Evolutionary conservation across 64 coral and sea anemone genomes (phyloP).

Genomic region (Platygyra sinensis): DNA sequence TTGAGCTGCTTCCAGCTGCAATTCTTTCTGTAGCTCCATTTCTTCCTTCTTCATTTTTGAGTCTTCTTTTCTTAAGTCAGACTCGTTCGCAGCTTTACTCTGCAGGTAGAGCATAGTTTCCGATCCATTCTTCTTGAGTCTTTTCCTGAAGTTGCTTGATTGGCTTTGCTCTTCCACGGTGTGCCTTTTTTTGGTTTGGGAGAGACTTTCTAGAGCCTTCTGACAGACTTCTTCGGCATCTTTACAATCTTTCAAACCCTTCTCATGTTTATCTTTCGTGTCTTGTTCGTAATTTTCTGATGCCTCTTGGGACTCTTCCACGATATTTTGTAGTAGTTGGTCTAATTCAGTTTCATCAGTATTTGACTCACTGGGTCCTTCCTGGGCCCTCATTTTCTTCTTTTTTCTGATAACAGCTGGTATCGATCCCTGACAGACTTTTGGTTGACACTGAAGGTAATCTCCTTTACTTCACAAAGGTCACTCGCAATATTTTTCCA

Average conservation of each 20-base stretch:
- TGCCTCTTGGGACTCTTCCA: conserved; percentile 45
- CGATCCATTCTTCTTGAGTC: conserved; percentile 32
- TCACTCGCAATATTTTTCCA: conserved; percentile 56
- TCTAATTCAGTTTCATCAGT: conserved; percentile 32
- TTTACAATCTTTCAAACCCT: conserved; percentile 47
- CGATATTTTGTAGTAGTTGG: conserved; percentile 54
- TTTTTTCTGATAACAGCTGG: conserved; percentile 46
- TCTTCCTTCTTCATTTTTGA: conserved; percentile 49
- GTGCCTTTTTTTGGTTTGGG: conserved; percentile 43
- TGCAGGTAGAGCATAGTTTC: conserved; percentile 40
- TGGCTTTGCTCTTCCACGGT: conserved; percentile 35
- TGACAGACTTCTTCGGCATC: conserved; percentile 51
- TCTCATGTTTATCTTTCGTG: conserved; percentile 45
- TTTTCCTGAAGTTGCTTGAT: conserved; percentile 23
- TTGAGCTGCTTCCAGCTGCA: conserved; percentile 48
- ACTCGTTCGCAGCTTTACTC: conserved; percentile 52
- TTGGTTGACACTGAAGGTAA: conserved; percentile 50
- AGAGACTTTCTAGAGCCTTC: conserved; percentile 47
- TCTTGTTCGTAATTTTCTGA: conserved; percentile 46
- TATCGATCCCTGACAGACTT: conserved; percentile 64
- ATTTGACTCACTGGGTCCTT: conserved; percentile 22
- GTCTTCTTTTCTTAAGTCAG: conserved; percentile 41
- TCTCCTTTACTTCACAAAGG: conserved; percentile 41
- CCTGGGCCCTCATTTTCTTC: conserved; percentile 48
- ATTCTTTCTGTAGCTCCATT: conserved; percentile 59